Evolutionary conservation across 1,140 invertebrate species (phyloP).

Genomic region (Cheumatopsyche charites): DNA sequence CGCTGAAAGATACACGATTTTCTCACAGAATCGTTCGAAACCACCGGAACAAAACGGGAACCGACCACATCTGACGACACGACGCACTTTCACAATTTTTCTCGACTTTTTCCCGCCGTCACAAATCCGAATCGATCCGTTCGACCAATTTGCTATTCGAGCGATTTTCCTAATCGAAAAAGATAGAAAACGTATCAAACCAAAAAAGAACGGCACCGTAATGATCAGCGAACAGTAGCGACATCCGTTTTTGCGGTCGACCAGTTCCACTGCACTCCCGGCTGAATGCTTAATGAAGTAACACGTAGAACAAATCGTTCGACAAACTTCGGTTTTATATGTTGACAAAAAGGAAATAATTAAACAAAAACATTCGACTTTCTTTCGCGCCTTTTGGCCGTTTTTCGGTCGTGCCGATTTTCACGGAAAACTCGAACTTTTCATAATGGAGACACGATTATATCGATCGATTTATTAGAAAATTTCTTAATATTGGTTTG

Average conservation of each 20-base stretch:
- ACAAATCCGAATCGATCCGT: conserved; percentile 32
- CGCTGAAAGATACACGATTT: no score
- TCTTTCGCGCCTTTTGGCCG: no score
- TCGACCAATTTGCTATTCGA: conserved; percentile 28
- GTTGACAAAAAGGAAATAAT: not conserved
- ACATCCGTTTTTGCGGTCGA: conserved; percentile 26
- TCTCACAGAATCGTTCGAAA: no score
- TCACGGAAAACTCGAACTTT: no score
- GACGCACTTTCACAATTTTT: conserved; percentile 37
- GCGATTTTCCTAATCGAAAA: conserved; percentile 1
- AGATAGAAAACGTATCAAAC: not conserved
- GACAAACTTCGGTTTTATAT: conserved; percentile 9
- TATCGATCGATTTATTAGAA: no score
- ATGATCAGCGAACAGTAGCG: conserved; percentile 21
- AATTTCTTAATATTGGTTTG: no score
- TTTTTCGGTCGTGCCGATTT: no score
- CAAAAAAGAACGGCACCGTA: not conserved
- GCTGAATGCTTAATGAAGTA: conserved; percentile 28
- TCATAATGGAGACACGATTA: no score
- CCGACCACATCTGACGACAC: no score
- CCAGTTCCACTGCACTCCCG: conserved; percentile 13
- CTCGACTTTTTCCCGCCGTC: conserved; percentile 9
- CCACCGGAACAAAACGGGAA: no score
- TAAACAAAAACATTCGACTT: no score
- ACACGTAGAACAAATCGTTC: conserved; percentile 24